Percentiles rank a stretch among this genome's conserved stretches.
Conservation (phyloP, 1,140 invertebrate genomes). For the Sitophilus oryzae region DNA sequence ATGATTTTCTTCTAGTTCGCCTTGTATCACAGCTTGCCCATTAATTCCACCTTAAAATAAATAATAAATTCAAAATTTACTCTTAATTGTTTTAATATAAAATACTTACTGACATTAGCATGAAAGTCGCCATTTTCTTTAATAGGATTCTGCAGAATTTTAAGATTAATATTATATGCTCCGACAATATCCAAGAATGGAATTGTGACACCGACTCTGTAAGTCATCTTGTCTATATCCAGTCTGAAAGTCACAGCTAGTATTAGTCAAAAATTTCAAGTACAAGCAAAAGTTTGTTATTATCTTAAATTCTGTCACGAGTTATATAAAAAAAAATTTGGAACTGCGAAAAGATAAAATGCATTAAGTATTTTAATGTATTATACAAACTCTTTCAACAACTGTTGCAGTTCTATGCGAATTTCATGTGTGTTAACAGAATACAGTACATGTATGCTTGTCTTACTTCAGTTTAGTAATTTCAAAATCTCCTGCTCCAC, state of each 20-base stretch:
- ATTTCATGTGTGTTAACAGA: no score
- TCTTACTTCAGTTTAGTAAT: conserved; percentile 25
- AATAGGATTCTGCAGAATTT: conserved; percentile 43
- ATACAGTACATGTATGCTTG: no score
- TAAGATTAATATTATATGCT: conserved; percentile 50
- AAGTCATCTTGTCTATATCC: conserved; percentile 20
- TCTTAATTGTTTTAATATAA: not conserved
- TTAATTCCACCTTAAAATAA: not conserved
- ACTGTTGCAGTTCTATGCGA: no score
- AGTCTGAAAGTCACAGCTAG: no score
- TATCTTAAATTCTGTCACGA: no score
- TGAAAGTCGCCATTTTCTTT: conserved; percentile 30
- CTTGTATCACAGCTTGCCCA: not conserved
- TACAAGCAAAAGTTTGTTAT: no score
- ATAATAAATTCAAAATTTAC: not conserved
- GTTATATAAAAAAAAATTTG: no score
- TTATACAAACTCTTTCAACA: no score
- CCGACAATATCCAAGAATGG: conserved; percentile 31
- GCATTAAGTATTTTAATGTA: conserved; percentile 1
- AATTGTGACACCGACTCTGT: conserved; percentile 20
- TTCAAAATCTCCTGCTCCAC: conserved; percentile 17
- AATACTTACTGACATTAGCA: conserved; percentile 33
- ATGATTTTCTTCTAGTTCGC: not conserved
- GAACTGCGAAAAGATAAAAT: conserved; percentile 11
- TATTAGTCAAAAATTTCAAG: no score